A percentile compares a stretch with the other conserved stretches of the same genome.
Conservation (phyloP, 2,113 vertebrate genomes). For the Empidonax traillii region DNA sequence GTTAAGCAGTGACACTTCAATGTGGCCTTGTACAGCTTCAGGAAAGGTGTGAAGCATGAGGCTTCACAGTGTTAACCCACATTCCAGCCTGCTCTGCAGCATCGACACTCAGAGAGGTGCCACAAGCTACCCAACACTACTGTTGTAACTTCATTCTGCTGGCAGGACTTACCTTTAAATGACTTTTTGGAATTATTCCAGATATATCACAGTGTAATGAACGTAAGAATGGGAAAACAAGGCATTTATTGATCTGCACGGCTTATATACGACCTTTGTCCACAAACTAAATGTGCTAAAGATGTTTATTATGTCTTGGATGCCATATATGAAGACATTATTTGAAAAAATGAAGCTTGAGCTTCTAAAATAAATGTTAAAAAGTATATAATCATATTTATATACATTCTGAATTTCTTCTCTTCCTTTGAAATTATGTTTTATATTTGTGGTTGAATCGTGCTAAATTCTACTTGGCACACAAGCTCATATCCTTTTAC, state of each 20-base stretch:
- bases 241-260: background rate
- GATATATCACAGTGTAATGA: background rate
- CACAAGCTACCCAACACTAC: background rate
- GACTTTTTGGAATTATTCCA: background rate
- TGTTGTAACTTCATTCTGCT: background rate
- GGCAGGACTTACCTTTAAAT: background rate
- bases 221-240: background rate
- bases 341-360: background rate
- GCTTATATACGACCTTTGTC: background rate
- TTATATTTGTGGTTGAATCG: background rate
- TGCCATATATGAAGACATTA: background rate
- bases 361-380: background rate
- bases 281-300: background rate
- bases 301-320: background rate
- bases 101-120: rapidly evolving
- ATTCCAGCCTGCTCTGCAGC: background rate
- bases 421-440: background rate
- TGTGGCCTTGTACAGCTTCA: background rate
- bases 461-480: conserved; percentile 18
- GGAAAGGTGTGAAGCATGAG: background rate
- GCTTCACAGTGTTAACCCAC: rapidly evolving
- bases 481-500: background rate
- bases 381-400: background rate
- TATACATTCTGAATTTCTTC: background rate
- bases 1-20: background rate